Conservation (phyloP, 2,113 vertebrate genomes). For the Xiphophorus couchianus region DNA sequence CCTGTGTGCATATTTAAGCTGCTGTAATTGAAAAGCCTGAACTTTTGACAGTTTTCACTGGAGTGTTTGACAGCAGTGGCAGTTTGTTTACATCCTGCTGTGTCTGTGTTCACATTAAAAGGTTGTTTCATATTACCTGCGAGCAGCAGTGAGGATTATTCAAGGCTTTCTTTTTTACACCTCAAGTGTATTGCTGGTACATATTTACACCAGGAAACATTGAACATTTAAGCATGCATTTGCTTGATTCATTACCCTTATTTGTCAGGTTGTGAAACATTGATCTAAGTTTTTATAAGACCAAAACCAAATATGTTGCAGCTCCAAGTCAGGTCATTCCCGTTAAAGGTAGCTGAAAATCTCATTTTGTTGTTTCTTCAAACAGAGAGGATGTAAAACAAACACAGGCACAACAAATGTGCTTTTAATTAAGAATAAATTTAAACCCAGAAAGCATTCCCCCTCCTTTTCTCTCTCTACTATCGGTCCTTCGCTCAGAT, state of each 20-base stretch:
- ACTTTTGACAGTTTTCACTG: constrained; percentile 77
- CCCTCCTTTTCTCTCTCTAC: constrained; percentile 7
- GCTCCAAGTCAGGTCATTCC: neutral
- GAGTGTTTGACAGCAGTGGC: constrained; percentile 67
- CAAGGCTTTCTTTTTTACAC: constrained; percentile 2
- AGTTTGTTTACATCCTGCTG: constrained; percentile 75
- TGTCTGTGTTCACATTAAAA: constrained; percentile 52
- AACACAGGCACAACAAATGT: constrained; percentile 43
- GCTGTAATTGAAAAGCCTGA: constrained; percentile 79
- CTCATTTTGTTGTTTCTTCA: neutral
- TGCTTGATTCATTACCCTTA: constrained; percentile 22
- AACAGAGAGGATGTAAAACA: constrained; percentile 3
- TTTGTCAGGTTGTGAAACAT: neutral
- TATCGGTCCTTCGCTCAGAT: constrained; percentile 47
- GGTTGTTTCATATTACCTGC: constrained; percentile 58
- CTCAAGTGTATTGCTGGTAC: constrained; percentile 36
- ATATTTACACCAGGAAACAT: constrained; percentile 36
- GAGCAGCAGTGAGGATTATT: constrained; percentile 53
- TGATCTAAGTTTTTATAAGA: neutral
- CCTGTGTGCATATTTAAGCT: constrained; percentile 80
- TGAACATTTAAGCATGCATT: constrained; percentile 20
- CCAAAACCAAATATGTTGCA: neutral
- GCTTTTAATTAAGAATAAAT: constrained; percentile 67
- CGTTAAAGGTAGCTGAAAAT: no score
- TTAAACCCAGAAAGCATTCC: constrained; percentile 57